Evolutionary conservation across 2,888 invertebrate genomes (phyloP).

Genomic region (Mimumesa dahlbomi): DNA sequence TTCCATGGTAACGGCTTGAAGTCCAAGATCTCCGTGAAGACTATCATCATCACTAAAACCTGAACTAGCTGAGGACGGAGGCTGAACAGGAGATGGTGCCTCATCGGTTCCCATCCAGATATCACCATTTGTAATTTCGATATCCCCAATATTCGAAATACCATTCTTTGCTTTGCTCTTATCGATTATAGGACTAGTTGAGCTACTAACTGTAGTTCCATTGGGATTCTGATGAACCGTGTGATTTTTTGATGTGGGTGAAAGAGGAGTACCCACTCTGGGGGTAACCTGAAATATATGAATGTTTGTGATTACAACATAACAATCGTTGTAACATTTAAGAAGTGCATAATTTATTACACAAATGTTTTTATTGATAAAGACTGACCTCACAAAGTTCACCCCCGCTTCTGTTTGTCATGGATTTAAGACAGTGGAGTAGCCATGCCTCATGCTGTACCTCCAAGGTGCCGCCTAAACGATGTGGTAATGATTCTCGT

Average conservation of each 20-base stretch:
- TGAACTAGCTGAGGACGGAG: conserved; percentile 88
- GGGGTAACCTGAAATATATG: conserved; percentile 71
- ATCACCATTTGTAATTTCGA: conserved; percentile 80
- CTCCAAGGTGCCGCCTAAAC: conserved; percentile 93
- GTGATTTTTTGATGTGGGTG: conserved; percentile 71
- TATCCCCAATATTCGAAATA: conserved; percentile 78
- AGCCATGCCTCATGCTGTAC: conserved; percentile 96
- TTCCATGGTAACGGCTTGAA: conserved; percentile 86
- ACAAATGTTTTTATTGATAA: not conserved
- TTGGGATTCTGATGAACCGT: conserved; percentile 64
- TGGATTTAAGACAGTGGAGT: conserved; percentile 88
- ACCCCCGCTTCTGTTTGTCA: conserved; percentile 88
- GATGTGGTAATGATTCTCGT: conserved; percentile 91
- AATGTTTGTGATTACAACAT: conserved; percentile 1
- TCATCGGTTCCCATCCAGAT: conserved; percentile 81
- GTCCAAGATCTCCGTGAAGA: conserved; percentile 85
- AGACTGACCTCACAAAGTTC: conserved; percentile 77
- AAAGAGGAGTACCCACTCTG: conserved; percentile 76
- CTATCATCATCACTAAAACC: conserved; percentile 96
- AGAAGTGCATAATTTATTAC: not conserved
- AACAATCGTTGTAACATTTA: not conserved
- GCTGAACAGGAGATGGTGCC: conserved; percentile 82
- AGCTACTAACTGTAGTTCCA: conserved; percentile 68
- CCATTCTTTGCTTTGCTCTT: conserved; percentile 74
- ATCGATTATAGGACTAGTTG: conserved; percentile 79